Base-by-base conservation (phyloP, 1,140 invertebrate species). In the Drosophila hydei region DNA sequence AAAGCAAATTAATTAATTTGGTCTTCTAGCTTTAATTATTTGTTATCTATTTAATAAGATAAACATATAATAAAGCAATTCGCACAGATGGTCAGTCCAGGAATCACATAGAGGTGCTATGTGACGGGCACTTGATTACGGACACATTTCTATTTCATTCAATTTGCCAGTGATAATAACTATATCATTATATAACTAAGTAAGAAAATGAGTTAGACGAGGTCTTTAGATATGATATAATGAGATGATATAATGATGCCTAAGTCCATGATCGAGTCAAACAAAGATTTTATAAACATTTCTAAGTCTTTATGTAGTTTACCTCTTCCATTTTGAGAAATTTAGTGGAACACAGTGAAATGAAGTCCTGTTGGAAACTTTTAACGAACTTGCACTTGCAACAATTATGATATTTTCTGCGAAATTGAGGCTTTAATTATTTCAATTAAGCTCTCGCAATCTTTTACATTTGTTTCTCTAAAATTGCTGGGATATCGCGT, bases 311-410 rank as follows among this genome's bases (percentile, higher is more conserved):
- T 30, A 30, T 30, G 27, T 9, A 33, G 3, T 33, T 84, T 84
- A 84, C 80, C 80, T 84, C 80, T 87, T 84, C 80, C 64, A 73
- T 69, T 68, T 27, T 58, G 7, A 30, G 43, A 48, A 45, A 74
- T 47, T 58, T 47, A 47, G 54, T 60, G 65, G 81, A 88, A 88
- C 80, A 87, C 80, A 77, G 61, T 64, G 33, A 12, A 36, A 72
- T 25, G 21, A 58, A 79, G 63, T 67, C 56, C 30, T 33, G 30
- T 12, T 12, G 3, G 7, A 16, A 2, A 42, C 38, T 42, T 42
- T 42, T 16, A 18, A 11, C 7, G n/a, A 16, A 16, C 14, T 64
- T 64, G 42, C 59, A 65, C 50, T 72, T 47, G 19, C 27, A 45
- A 4, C n/a, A 64, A 52, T 36, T 63, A 47, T 12, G 21, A 25